phyloP scores from a whole-genome alignment of 1,140 invertebrate species.

The Hylyphantes graminicola region DNA sequence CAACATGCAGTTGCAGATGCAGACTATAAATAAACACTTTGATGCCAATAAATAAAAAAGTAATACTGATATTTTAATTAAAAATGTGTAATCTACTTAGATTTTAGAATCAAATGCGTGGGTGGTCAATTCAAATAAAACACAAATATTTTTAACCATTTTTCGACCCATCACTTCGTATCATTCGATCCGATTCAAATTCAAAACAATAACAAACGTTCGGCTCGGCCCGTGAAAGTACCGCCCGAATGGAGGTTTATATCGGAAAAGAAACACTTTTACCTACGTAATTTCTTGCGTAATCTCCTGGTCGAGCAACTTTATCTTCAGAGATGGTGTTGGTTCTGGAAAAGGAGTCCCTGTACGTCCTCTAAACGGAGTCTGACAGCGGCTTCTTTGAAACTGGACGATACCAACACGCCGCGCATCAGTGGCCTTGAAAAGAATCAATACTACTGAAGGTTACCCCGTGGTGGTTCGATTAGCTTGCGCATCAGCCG shows the following conservation, averaged over 20 bases:
- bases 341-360: background rate
- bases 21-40: background rate
- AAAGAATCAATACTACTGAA: slow-evolving; percentile 27
- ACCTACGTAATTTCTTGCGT: background rate
- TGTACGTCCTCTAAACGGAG: background rate
- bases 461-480: slow-evolving; percentile 14
- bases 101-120: too few relatives aligned
- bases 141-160: too few relatives aligned
- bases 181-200: slow-evolving; percentile 1
- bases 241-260: background rate
- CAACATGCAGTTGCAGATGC: background rate
- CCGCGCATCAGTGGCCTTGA: slow-evolving; percentile 23
- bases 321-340: background rate
- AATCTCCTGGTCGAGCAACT: slow-evolving; percentile 5
- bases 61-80: background rate
- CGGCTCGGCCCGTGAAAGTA: background rate
- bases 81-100: too few relatives aligned
- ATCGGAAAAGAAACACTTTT: background rate
- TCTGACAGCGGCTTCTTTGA: background rate
- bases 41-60: background rate
- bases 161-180: background rate
- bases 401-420: background rate
- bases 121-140: too few relatives aligned
- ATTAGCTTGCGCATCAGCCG: background rate
- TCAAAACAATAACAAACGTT: background rate